Conservation (phyloP, 2,797 vertebrate species). For the Acipenser transmontanus region DNA sequence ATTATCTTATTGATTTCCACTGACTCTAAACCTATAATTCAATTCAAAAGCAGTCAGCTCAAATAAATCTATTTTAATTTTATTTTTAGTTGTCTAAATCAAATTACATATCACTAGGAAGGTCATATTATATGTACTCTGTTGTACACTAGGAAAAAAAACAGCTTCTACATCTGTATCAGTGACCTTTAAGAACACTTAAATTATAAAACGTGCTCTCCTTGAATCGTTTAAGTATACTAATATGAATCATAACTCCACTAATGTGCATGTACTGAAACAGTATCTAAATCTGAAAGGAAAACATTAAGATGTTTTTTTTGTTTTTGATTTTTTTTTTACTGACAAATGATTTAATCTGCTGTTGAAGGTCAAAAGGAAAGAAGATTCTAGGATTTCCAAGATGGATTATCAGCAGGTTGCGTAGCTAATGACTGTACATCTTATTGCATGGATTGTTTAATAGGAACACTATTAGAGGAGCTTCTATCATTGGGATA, state of each 20-base stretch:
- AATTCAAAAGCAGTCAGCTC: conserved; percentile 24
- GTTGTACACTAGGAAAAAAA: conserved; percentile 11
- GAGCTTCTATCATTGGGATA: too few relatives aligned
- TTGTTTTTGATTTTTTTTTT: too few relatives aligned
- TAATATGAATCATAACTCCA: not conserved
- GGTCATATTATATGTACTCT: conserved; percentile 25
- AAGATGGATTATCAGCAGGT: too few relatives aligned
- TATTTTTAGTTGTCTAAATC: conserved; percentile 28
- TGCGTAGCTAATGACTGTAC: too few relatives aligned
- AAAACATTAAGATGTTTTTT: too few relatives aligned
- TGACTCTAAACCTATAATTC: conserved; percentile 22
- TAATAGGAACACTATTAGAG: too few relatives aligned
- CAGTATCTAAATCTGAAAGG: too few relatives aligned
- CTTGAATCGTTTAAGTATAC: not conserved
- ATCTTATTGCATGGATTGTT: too few relatives aligned
- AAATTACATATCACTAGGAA: conserved; percentile 24
- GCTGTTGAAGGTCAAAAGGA: too few relatives aligned
- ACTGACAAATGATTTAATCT: too few relatives aligned
- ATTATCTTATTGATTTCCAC: conserved; percentile 21
- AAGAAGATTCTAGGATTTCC: too few relatives aligned
- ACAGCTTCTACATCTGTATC: conserved; percentile 9
- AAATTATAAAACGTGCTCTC: conserved; percentile 1
- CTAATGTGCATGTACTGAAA: too few relatives aligned
- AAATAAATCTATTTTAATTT: conserved; percentile 33
- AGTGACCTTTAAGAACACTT: conserved; percentile 18